Evolutionary conservation across 2,797 vertebrate genomes (phyloP), one percentile per base, ranked within the genome.

Genomic region (Pangasius sanitwongsei): DNA sequence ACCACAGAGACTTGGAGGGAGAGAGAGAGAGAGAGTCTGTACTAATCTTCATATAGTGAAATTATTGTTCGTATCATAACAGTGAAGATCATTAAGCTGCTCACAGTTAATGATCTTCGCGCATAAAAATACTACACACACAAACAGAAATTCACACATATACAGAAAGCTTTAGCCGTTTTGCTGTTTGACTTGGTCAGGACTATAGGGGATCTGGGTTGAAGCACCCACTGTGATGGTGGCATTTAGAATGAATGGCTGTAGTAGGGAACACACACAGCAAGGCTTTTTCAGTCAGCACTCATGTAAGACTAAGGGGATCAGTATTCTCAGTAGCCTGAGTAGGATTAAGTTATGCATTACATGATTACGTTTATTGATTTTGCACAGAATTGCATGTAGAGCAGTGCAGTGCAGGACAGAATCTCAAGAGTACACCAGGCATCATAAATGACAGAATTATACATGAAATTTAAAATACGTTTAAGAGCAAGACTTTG

Each of bases 201-300:
- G 53, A 53, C 65, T 72, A 59, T 25, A 44, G 20, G 31, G 55
- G 86, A 87, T 88, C 53, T 75, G 34, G 81, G 13, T 81, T 80
- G 59, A 75, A 80, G 72, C 83, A 37, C 87, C 65, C 87, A 59
- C 87, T 84, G 91, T 55, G 90, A 86, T 88, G 72, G n/a, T 90
- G 90, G 63, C 78, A 87, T 89, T 92, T 90, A 78, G 55, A 91
- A 20, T 88, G 86, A 90, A 89, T 87, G 63, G 83, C 67, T 87
- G 69, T 37, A 85, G 65, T 31, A 44, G 53, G 81, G 31, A 53
- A 69, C 25, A 67, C 37, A 87, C 89, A 69, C 77, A 88, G 69
- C 61, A 84, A 16, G 61, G 1, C 70, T 48, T 85, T 83, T 87
- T 67, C 80, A 78, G 57, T n/a, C 69, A 59, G 72, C 9, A 12